Evolutionary conservation across 2,888 invertebrate genomes (phyloP).

Genomic region (Drymonia ruficornis): DNA sequence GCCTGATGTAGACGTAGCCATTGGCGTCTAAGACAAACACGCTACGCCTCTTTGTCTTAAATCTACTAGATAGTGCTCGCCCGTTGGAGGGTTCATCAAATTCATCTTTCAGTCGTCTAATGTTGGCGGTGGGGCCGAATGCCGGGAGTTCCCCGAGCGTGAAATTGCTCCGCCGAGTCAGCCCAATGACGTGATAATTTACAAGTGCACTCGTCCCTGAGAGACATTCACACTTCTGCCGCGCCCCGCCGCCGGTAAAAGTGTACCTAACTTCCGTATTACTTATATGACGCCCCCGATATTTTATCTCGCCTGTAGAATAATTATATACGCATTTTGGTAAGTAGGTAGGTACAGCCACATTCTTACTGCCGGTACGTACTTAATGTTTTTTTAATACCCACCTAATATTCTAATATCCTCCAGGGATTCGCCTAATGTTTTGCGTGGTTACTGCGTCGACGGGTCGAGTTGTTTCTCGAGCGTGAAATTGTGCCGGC

Average conservation of each 20-base stretch:
- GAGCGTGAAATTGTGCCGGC: not conserved
- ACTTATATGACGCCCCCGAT: too few relatives aligned
- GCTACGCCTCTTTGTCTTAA: too few relatives aligned
- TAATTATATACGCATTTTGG: too few relatives aligned
- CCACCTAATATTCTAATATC: too few relatives aligned
- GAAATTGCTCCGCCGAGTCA: constrained; percentile 61
- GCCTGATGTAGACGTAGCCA: too few relatives aligned
- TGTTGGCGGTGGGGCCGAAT: constrained; percentile 35
- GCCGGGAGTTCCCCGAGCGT: constrained; percentile 50
- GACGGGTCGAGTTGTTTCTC: not conserved
- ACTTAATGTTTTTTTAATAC: too few relatives aligned
- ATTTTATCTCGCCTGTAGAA: too few relatives aligned
- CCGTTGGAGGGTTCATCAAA: not conserved
- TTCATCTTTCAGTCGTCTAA: constrained; percentile 32
- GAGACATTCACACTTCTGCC: constrained; percentile 47
- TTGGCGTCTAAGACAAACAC: too few relatives aligned
- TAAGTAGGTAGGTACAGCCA: too few relatives aligned
- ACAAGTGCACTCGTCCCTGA: constrained; percentile 45
- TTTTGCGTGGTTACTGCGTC: not conserved
- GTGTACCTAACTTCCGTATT: constrained; percentile 49
- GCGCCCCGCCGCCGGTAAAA: constrained; percentile 25
- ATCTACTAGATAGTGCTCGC: too few relatives aligned
- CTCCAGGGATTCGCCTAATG: not conserved
- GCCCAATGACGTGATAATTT: constrained; percentile 67
- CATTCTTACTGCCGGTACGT: too few relatives aligned